phyloP scores from a whole-genome alignment of 2,113 vertebrate species.

The Bombycilla garrulus region DNA sequence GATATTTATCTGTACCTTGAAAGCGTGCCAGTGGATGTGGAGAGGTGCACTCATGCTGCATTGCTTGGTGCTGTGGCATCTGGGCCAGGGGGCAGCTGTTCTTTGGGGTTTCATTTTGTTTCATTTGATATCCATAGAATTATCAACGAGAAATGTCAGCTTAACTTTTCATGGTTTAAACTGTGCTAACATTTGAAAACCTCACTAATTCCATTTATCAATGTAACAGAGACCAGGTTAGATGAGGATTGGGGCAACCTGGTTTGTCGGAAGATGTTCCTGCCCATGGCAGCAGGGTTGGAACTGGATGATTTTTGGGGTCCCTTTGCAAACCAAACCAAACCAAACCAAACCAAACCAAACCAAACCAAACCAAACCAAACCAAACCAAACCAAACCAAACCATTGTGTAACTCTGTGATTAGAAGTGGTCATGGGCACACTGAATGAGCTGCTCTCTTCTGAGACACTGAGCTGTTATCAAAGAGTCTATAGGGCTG shows the following conservation, averaged over 20 bases:
- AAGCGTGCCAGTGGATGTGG: background rate
- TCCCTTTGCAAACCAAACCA: background rate
- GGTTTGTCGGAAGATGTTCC: background rate
- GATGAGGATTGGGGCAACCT: background rate
- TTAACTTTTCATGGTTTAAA: background rate
- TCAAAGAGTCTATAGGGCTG: background rate
- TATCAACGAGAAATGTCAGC: background rate
- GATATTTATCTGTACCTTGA: background rate
- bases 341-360: accelerated
- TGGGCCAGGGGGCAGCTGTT: background rate
- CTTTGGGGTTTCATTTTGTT: background rate
- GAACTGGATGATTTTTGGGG: background rate
- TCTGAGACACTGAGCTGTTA: background rate
- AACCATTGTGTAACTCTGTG: background rate
- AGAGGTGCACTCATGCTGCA: background rate
- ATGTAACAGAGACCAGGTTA: background rate
- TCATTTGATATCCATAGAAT: background rate
- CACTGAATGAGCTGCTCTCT: background rate
- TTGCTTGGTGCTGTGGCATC: background rate
- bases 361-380: accelerated
- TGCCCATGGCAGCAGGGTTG: background rate
- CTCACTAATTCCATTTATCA: background rate
- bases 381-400: accelerated
- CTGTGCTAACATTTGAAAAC: background rate
- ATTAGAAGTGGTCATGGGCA: background rate